A percentile compares a stretch with the other conserved stretches of the same genome.
Conservation (phyloP, 2,113 vertebrate genomes). For the Erpornis zantholeuca region DNA sequence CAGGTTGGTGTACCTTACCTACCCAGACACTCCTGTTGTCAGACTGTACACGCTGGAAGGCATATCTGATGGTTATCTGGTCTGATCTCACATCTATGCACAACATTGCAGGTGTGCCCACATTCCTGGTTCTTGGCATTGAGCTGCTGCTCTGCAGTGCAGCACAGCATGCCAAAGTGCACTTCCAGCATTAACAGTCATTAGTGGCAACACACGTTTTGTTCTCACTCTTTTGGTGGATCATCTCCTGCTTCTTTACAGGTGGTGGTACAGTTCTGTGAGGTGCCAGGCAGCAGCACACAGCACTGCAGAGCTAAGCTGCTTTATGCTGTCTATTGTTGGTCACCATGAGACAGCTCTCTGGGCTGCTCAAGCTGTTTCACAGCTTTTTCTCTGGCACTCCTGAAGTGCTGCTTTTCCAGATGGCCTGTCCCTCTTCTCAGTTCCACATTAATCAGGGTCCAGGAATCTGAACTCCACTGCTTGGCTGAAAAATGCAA, state of each 20-base stretch:
- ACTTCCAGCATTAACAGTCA: neutral
- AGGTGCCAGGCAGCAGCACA: neutral
- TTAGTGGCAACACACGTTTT: neutral
- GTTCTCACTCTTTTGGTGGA: neutral
- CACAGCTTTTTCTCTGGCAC: neutral
- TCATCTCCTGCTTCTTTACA: neutral
- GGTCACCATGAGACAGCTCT: neutral
- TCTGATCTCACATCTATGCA: neutral
- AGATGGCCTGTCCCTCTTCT: neutral
- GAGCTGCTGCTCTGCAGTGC: neutral
- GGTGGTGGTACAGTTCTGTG: neutral
- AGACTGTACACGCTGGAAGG: neutral
- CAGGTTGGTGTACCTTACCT: neutral
- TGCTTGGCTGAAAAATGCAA: neutral
- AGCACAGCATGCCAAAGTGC: fast-evolving
- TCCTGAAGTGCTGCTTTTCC: neutral
- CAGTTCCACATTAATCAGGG: neutral
- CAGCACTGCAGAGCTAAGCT: neutral
- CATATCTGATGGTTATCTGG: neutral
- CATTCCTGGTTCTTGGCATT: neutral
- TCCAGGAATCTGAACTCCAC: neutral
- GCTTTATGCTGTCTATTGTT: neutral
- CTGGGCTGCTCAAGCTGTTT: neutral
- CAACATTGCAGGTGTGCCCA: neutral
- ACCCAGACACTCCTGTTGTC: neutral